Base-by-base conservation (phyloP, 2,113 vertebrate species). In the Oreochromis tanganicae region DNA sequence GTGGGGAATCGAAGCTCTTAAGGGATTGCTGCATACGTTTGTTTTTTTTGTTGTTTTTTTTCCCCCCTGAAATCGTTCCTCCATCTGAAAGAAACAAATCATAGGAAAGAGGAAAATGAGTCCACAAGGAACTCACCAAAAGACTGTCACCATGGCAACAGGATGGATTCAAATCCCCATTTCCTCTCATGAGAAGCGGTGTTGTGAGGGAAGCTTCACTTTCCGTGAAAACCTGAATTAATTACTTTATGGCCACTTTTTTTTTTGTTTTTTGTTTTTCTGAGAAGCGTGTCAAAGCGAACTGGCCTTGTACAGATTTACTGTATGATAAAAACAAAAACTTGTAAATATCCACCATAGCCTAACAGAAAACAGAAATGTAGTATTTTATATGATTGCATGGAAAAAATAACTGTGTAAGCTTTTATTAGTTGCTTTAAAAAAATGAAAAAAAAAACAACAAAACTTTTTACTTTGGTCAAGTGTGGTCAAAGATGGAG, bases 301-400 rank as follows among this genome's bases (percentile, higher is more conserved):
- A 95, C 96, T 96, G 89, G 93, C 78, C 93, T 95, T 98, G 97
- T 98, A 98, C 95, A 98, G 97, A 98, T 96, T 88, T 93, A 88
- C 93, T 99, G 97, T 99, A 97, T 97, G 96, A 98, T 97, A 97
- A 63, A 84, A 88, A 88, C 85, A 90, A 32, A 85, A 85, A 88
- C 96, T 86, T 98, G 97, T 98, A 97, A 97, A 97, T 98, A 97
- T 97, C 93, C 96, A 91, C 80, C 91, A 95, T 94, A 96, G 93
- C 87, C 89, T 90, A 94, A 95, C 94, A 93, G 88, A 96, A 97
- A 97, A 97, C 95, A 97, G 95, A 96, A 97, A 97, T 95, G 96
- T 96, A 97, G 96, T 96, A 97, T 98, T 98, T 97, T 99, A 97
- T 99, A 98, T 97, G 97, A 97, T 91, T 97, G 98, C 97, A 98